Percentiles rank a stretch among this genome's conserved stretches.
phyloP scores from a whole-genome alignment of 2,797 vertebrate species.

The Rhynchotus rufescens region DNA sequence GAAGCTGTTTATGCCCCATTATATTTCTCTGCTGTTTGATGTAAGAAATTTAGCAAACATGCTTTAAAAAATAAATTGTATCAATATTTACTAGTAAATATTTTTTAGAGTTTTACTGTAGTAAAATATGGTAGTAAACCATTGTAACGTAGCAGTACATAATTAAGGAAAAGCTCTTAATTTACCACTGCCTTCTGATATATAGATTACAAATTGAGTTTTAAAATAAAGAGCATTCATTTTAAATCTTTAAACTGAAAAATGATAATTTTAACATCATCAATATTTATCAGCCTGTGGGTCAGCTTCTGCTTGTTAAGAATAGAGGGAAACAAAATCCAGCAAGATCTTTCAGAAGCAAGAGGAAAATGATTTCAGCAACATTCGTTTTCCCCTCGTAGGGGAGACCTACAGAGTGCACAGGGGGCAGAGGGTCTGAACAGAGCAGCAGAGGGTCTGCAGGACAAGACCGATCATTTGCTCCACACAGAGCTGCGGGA shows the following conservation, averaged over 20 bases:
- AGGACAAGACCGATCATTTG: not conserved
- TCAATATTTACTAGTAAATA: conserved; percentile 8
- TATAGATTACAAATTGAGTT: not conserved
- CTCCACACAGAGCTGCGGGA: not conserved
- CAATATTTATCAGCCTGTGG: not conserved
- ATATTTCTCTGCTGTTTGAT: conserved; percentile 43
- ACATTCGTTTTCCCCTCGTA: not conserved
- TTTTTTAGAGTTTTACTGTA: not conserved
- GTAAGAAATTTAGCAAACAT: not conserved
- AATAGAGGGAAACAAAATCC: not conserved
- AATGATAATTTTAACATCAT: not conserved
- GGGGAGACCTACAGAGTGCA: not conserved
- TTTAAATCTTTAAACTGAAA: not conserved
- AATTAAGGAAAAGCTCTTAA: conserved; percentile 34
- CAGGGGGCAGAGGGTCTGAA: not conserved
- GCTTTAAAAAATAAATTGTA: not conserved
- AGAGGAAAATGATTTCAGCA: not conserved
- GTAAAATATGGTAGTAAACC: not conserved
- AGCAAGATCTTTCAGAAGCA: not conserved
- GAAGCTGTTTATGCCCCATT: conserved; percentile 6
- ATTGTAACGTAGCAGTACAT: not conserved
- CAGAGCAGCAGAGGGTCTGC: not conserved
- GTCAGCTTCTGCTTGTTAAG: not conserved
- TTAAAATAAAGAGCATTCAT: conserved; percentile 2
- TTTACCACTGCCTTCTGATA: conserved; percentile 2